Percentiles rank a stretch among this genome's conserved stretches.
Conservation (phyloP, 2,888 invertebrate species). For the Stenurella melanura region DNA sequence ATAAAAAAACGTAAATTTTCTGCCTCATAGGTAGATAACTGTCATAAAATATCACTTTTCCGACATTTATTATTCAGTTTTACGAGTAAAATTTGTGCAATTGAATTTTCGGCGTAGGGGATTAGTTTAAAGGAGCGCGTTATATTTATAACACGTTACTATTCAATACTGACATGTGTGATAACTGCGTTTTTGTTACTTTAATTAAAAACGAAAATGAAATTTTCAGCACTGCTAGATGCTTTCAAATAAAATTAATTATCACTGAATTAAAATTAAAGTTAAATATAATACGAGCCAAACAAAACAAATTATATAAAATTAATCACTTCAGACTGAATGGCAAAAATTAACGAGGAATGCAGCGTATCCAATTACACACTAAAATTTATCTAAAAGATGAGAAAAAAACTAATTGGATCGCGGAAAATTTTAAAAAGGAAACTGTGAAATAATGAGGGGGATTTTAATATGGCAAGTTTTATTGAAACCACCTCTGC, state of each 20-base stretch:
- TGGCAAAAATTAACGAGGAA: conserved; percentile 22
- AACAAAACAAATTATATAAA: conserved; percentile 11
- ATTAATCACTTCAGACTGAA: conserved; percentile 6
- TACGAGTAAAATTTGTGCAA: too few species aligned
- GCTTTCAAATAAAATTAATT: neutral
- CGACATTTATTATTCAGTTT: too few species aligned
- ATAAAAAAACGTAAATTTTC: too few species aligned
- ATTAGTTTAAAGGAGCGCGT: too few species aligned
- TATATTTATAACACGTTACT: too few species aligned
- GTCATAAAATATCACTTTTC: too few species aligned
- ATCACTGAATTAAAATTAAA: neutral
- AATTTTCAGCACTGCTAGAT: neutral
- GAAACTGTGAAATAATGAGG: conserved; percentile 28
- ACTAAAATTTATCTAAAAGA: conserved; percentile 24
- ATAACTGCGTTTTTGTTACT: too few species aligned
- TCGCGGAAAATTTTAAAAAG: conserved; percentile 3
- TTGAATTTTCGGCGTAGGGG: too few species aligned
- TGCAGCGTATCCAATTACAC: conserved; percentile 26
- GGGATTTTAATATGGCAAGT: conserved; percentile 2
- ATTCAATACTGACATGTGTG: too few species aligned
- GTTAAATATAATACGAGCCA: conserved; percentile 10
- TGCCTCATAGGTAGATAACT: too few species aligned
- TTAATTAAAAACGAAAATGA: neutral
- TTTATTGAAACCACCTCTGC: neutral
- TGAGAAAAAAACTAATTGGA: conserved; percentile 34